Evolutionary conservation across 2,113 vertebrate genomes (phyloP).

Genomic region (Takifugu flavidus): DNA sequence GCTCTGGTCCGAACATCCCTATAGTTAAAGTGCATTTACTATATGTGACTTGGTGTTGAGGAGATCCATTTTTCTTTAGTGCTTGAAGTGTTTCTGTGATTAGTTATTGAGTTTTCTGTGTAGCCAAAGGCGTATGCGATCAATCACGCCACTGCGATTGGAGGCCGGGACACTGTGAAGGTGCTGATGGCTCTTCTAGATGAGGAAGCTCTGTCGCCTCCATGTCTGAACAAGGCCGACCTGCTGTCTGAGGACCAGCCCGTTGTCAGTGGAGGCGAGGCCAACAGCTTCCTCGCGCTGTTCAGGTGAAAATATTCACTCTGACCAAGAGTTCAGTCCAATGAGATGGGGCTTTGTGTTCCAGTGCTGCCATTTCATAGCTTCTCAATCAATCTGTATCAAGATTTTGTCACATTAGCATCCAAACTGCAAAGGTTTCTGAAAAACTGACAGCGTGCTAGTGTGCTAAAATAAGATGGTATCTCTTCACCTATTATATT

Average conservation of each 20-base stretch:
- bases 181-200: slow-evolving; percentile 83
- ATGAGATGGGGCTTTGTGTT: no score
- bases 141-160: slow-evolving; percentile 87
- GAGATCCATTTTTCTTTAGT: no score
- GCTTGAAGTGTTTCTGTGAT: neutral
- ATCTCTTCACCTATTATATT: no score
- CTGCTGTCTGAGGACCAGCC: slow-evolving; percentile 79
- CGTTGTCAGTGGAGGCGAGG: slow-evolving; percentile 52
- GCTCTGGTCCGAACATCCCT: neutral
- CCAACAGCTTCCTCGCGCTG: slow-evolving; percentile 73
- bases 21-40: no score
- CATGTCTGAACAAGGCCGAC: slow-evolving; percentile 82
- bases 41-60: no score
- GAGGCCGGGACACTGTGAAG: slow-evolving; percentile 88
- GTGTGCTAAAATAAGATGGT: no score
- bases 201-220: slow-evolving; percentile 79
- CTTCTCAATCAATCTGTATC: no score
- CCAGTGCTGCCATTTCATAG: no score
- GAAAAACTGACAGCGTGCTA: no score
- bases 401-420: no score
- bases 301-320: slow-evolving; percentile 72
- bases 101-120: slow-evolving; percentile 19
- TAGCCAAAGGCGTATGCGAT: slow-evolving; percentile 86
- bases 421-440: no score
- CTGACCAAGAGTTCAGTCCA: no score